These are phyloP conservation scores for Nothura maculosa DNA, from an alignment of 2,797 vertebrate species.

Conservation along the genomic window DNA sequence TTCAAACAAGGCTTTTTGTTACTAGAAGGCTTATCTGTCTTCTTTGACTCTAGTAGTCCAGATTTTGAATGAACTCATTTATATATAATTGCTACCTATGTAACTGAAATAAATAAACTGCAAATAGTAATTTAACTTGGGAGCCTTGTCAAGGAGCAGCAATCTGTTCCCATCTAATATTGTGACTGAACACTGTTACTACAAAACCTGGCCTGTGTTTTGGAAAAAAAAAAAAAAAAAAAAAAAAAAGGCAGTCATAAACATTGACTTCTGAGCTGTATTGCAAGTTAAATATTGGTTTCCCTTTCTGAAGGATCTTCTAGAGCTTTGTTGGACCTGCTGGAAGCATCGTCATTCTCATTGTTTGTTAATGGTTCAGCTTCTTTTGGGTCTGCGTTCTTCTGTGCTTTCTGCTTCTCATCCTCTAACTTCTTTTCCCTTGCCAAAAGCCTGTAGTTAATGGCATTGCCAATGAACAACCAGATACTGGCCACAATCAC, in stretches of 20 bases:
- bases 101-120: slow-evolving; percentile 43
- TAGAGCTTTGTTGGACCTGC: slow-evolving; percentile 63
- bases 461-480: slow-evolving; percentile 94
- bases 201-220: slow-evolving; percentile 61
- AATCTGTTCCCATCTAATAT: slow-evolving; percentile 49
- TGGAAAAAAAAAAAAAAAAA: slow-evolving; percentile 35
- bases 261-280: slow-evolving; percentile 38
- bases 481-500: slow-evolving; percentile 91
- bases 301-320: slow-evolving; percentile 88
- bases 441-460: slow-evolving; percentile 93
- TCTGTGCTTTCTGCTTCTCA: slow-evolving; percentile 79
- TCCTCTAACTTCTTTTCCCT: slow-evolving; percentile 86
- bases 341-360: slow-evolving; percentile 71
- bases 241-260: slow-evolving; percentile 50
- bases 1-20: slow-evolving; percentile 20
- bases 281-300: slow-evolving; percentile 90
- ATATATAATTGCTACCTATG: slow-evolving; percentile 6
- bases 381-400: slow-evolving; percentile 74
- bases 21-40: slow-evolving; percentile 43
- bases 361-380: slow-evolving; percentile 77
- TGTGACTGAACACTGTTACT: slow-evolving; percentile 55
- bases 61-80: slow-evolving; percentile 15
- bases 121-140: slow-evolving; percentile 19
- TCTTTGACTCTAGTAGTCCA: slow-evolving; percentile 4
- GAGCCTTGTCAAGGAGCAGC: slow-evolving; percentile 39